A percentile compares a stretch with the other conserved stretches of the same genome.
phyloP scores from a whole-genome alignment of 2,113 vertebrate species.

The Anoplopoma fimbria region DNA sequence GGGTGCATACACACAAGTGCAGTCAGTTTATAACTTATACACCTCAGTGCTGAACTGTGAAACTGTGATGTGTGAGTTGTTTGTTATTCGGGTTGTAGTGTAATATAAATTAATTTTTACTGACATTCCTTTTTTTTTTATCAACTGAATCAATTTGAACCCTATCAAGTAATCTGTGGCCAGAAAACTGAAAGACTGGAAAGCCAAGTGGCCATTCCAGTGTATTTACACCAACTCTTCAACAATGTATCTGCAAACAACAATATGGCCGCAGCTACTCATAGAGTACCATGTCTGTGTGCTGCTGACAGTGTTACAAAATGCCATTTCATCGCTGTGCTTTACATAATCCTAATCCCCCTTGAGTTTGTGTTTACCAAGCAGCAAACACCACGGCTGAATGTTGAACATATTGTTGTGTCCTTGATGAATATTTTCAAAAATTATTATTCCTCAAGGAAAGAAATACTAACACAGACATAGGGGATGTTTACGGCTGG shows the following conservation, averaged over 20 bases:
- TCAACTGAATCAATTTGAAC: neutral
- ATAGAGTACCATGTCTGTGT: neutral
- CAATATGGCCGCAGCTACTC: neutral
- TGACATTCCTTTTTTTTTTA: conserved; percentile 6
- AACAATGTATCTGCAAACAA: conserved; percentile 16
- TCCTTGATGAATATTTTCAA: conserved; percentile 43
- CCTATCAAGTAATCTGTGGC: neutral
- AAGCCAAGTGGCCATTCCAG: neutral
- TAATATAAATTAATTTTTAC: neutral
- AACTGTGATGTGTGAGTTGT: conserved; percentile 20
- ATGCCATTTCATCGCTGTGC: conserved; percentile 36
- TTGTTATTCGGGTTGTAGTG: conserved; percentile 29
- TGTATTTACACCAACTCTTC: neutral
- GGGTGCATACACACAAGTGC: neutral
- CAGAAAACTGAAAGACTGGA: neutral
- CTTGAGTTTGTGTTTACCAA: conserved; percentile 50
- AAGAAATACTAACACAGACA: conserved; percentile 25
- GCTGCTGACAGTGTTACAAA: conserved; percentile 27
- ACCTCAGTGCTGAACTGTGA: neutral
- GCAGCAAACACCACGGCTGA: conserved; percentile 31
- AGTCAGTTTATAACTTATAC: neutral
- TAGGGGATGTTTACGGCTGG: neutral
- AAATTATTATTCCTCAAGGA: conserved; percentile 2
- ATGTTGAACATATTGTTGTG: conserved; percentile 39
- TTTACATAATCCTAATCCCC: conserved; percentile 61